A percentile compares a stretch with the other conserved stretches of the same genome.
These are phyloP conservation scores for Thecophora atra DNA, from an alignment of 2,888 invertebrate species.

Conservation along the genomic window DNA sequence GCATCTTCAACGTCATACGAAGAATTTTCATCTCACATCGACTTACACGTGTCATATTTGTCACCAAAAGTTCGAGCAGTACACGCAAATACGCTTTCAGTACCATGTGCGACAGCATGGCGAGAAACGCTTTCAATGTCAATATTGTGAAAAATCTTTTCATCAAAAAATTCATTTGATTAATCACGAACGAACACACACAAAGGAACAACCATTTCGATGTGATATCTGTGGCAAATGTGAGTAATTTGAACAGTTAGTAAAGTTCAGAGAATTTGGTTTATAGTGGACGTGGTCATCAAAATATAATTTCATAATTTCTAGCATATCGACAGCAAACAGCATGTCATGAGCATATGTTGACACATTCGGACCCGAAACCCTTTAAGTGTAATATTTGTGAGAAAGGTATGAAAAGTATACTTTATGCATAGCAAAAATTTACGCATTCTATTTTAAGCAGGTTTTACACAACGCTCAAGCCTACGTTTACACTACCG, in stretches of 20 bases:
- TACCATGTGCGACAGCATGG: slow-evolving; percentile 51
- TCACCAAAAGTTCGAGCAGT: slow-evolving; percentile 48
- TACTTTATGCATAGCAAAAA: neutral
- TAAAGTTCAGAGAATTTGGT: neutral
- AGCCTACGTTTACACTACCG: slow-evolving; percentile 46
- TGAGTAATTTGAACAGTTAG: too few species aligned
- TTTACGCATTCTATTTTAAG: too few species aligned
- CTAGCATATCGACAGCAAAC: slow-evolving; percentile 49
- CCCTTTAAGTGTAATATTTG: slow-evolving; percentile 52
- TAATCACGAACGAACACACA: slow-evolving; percentile 51
- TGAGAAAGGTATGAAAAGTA: slow-evolving; percentile 43
- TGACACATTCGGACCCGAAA: slow-evolving; percentile 48
- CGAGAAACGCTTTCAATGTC: slow-evolving; percentile 50
- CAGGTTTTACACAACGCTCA: slow-evolving; percentile 49
- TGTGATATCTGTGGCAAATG: slow-evolving; percentile 50
- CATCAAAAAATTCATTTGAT: slow-evolving; percentile 50
- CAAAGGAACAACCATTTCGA: slow-evolving; percentile 50
- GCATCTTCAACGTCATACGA: slow-evolving; percentile 48
- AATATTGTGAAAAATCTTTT: slow-evolving; percentile 51
- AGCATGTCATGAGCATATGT: slow-evolving; percentile 50
- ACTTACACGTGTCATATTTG: slow-evolving; percentile 51
- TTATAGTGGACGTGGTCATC: neutral
- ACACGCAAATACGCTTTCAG: slow-evolving; percentile 50
- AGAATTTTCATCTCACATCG: slow-evolving; percentile 49
- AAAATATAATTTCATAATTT: neutral